Base-by-base conservation (phyloP, 2,113 vertebrate genomes). In the Bothrops jararaca region DNA sequence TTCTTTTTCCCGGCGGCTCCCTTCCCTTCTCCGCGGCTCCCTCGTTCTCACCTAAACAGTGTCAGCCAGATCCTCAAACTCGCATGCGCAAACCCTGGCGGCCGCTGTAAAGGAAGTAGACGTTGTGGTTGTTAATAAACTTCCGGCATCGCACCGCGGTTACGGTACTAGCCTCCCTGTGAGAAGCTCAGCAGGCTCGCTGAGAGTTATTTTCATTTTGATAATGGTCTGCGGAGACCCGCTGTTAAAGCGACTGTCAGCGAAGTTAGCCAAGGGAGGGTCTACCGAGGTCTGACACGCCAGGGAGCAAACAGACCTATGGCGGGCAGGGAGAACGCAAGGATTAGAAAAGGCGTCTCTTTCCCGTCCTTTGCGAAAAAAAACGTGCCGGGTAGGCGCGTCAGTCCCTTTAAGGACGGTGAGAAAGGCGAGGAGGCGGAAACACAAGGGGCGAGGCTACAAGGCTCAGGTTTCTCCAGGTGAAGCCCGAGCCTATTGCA, bases 41-140 rank as follows among this genome's bases (percentile, higher is more conserved):
- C 20, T 5, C 85, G 10, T 7, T 6, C 85, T 60, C 58, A 64
- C 56, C 91, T 34, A 4, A 39, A 20, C 20, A 54, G 20, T 6
- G 50, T 1, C 6, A 53, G n/a, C 23, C 13, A 2, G 5, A 9
- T 60, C 39, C 29, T 0, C 29, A 29, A 69, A 3, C 29, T 42
- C 91, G 87, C 91, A 80, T 57, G 91, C 91, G 91, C 58, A 26
- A 88, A 88, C 0, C 57, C 58, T 13, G 58, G 85, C 58, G 22
- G 48, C 6, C 0, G n/a, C 39, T 10, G 56, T 57, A 50, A 29
- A 52, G 86, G 45, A 48, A 29, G 86, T 48, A 29, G 23, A 15
- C 48, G 24, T 15, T 26, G 11, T 15, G 86, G 86, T 52, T 52
- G 34, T 34, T 80, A 22, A 22, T 80, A 80, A 80, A 80, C 85